Conservation (phyloP, 2,113 vertebrate genomes). For the Pachycephala philippinensis region DNA sequence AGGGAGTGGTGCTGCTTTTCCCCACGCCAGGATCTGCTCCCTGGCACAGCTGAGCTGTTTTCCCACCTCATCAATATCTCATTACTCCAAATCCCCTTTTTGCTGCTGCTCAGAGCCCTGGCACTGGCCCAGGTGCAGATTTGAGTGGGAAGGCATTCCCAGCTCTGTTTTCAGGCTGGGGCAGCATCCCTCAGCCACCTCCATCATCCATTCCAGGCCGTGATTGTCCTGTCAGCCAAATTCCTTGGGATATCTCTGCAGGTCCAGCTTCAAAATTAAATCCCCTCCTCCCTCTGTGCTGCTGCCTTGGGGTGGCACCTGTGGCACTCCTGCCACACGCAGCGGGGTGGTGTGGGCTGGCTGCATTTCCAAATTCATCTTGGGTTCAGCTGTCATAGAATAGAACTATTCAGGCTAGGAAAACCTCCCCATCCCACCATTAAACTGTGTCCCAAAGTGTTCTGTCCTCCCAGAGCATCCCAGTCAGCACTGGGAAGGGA, state of each 20-base stretch:
- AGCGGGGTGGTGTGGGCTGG: neutral
- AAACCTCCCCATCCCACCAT: neutral
- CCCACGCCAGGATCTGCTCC: neutral
- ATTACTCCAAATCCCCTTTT: neutral
- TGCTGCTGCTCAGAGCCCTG: neutral
- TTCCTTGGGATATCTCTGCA: fast-evolving
- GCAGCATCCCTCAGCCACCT: neutral
- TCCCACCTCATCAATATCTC: neutral
- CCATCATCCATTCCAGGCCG: fast-evolving
- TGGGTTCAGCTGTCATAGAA: neutral
- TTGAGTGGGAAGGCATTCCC: neutral
- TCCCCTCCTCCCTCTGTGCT: neutral
- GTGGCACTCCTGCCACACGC: fast-evolving
- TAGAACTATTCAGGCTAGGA: fast-evolving
- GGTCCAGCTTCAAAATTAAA: neutral
- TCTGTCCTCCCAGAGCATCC: neutral
- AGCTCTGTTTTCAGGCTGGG: fast-evolving
- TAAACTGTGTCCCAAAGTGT: neutral
- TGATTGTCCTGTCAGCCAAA: fast-evolving
- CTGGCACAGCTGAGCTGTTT: neutral
- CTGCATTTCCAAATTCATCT: fast-evolving
- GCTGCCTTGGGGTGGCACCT: neutral
- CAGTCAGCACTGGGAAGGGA: neutral
- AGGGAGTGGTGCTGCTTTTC: fast-evolving
- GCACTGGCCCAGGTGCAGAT: neutral